Conservation (phyloP, 2,797 vertebrate genomes). For the Poecilia picta region DNA sequence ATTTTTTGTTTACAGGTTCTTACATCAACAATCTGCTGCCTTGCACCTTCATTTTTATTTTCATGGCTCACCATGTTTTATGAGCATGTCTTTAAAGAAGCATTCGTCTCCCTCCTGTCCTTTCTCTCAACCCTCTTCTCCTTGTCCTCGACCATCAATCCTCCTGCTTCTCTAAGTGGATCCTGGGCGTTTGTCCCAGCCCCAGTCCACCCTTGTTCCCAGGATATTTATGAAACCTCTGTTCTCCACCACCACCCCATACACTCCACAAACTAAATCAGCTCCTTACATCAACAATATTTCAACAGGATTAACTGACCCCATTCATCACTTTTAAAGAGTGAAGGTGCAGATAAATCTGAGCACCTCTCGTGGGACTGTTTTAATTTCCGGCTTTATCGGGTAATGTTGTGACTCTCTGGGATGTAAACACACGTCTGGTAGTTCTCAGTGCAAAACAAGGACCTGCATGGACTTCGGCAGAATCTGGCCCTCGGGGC, state of each 20-base stretch:
- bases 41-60: not conserved
- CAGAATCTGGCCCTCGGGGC: slow-evolving; percentile 3
- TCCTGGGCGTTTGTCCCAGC: slow-evolving; percentile 73
- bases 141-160: slow-evolving; percentile 63
- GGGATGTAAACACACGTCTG: slow-evolving; percentile 20
- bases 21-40: not conserved
- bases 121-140: slow-evolving; percentile 23
- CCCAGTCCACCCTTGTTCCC: slow-evolving; percentile 37
- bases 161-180: slow-evolving; percentile 70
- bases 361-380: slow-evolving; percentile 34
- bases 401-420: slow-evolving; percentile 23
- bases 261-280: slow-evolving; percentile 56
- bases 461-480: slow-evolving; percentile 1
- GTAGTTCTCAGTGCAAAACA: slow-evolving; percentile 11
- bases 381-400: slow-evolving; percentile 10
- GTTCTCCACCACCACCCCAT: slow-evolving; percentile 67
- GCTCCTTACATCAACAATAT: slow-evolving; percentile 66
- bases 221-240: slow-evolving; percentile 71
- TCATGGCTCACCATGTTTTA: not conserved
- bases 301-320: slow-evolving; percentile 57
- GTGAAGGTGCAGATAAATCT: slow-evolving; percentile 33
- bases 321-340: slow-evolving; percentile 48
- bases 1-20: not conserved
- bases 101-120: slow-evolving; percentile 1
- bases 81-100: not conserved